Percentiles rank a stretch among this genome's conserved stretches.
phyloP scores from a whole-genome alignment of 2,888 invertebrate genomes.

The Chloroclystis v-ata region DNA sequence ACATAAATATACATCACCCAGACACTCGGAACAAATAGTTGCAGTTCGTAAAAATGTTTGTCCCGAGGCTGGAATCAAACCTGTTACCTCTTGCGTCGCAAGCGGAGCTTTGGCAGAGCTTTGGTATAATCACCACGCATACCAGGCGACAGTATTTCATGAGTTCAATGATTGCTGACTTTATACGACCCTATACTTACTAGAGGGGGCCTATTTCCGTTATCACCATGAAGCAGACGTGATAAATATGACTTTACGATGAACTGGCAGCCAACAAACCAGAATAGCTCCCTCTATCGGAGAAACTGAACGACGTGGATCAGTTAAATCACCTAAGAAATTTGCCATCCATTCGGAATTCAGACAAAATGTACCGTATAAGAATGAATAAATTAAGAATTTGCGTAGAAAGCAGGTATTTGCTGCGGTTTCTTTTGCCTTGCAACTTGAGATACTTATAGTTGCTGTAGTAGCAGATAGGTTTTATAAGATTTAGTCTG shows the following conservation, averaged over 20 bases:
- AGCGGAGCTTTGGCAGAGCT: no score
- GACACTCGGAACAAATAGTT: no score
- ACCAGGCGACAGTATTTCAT: no score
- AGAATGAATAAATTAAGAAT: slow-evolving; percentile 22
- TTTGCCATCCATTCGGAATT: slow-evolving; percentile 21
- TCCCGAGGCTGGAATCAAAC: no score
- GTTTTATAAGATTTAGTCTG: no score
- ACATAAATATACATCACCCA: no score
- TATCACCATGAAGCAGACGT: background rate
- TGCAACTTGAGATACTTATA: background rate
- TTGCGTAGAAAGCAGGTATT: slow-evolving; percentile 3
- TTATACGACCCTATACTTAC: no score
- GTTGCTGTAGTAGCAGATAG: no score
- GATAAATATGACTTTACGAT: background rate
- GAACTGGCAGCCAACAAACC: background rate
- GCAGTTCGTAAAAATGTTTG: no score
- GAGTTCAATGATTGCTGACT: no score
- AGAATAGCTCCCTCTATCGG: background rate
- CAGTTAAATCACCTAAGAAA: slow-evolving; percentile 15
- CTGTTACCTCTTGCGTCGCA: no score
- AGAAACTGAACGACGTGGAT: slow-evolving; percentile 10
- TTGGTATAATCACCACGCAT: no score
- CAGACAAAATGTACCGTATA: slow-evolving; percentile 27
- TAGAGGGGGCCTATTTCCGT: background rate
- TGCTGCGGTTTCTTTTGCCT: background rate